Base-by-base conservation (phyloP, 2,888 invertebrate genomes). In the Lithophane socia region DNA sequence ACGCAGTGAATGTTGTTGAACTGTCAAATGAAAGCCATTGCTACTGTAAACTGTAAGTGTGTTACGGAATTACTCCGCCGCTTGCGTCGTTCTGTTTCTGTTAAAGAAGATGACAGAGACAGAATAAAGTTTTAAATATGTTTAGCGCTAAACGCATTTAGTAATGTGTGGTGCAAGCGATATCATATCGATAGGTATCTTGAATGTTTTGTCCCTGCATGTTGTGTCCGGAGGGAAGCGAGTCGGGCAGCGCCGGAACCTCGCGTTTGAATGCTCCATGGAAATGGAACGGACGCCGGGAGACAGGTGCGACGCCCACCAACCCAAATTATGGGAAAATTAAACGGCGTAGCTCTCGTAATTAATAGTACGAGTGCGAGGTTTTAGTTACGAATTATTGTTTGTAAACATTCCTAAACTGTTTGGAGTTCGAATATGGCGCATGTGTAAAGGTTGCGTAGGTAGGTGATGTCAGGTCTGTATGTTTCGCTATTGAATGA, bases 251-350 rank as follows among this genome's bases (percentile, higher is more conserved):
- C 78, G 75, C 65, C 77, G 79, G 84, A 69, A 76, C 69, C 29
- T 21, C 29, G 18, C 68, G 68, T 61, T 47, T 72, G 63, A 80
- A 76, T 77, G 61, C 49, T 24, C 52, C 65, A 18, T 67, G 80
- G 80, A 83, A 87, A 80, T 81, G 37, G 64, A 76, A 73, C 65
- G 54, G 77, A 24, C 72, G n/a, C 49, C 54, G 65, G 64, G 58
- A 75, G 68, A 77, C 80, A 74, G 73, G 42, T 70, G 58, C 64
- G 58, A 42, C 58, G 60, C 42, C 44, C 64, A 61, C 37, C n/a
- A 18, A 66, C 56, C 24, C 24, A 72, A 78, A 79, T 79, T 64
- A 83, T 76, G 67, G 64, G 64, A 49, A 71, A 83, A 77, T 75
- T 72, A 65, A 77, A 77, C 56, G 42, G 12, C n/a, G n/a, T 49